phyloP scores from a whole-genome alignment of 2,888 invertebrate genomes.

The Drosophila colorata region DNA sequence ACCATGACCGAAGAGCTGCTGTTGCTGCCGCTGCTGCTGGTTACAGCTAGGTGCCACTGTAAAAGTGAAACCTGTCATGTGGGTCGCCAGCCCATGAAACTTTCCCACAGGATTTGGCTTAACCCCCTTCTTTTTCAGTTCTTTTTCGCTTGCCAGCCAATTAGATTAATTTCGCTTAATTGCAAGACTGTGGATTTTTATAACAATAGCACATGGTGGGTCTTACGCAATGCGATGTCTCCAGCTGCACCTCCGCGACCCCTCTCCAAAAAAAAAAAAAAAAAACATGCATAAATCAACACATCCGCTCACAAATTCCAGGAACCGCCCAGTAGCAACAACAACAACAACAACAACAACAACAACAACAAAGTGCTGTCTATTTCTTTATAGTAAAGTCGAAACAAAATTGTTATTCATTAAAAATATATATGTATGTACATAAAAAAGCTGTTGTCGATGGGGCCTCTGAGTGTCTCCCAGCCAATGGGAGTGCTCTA shows the following conservation, averaged over 20 bases:
- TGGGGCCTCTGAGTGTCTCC: slow-evolving; percentile 10
- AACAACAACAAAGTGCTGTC: slow-evolving; percentile 32
- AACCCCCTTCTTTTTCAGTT: slow-evolving; percentile 41
- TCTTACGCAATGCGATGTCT: slow-evolving; percentile 62
- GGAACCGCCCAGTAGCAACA: slow-evolving; percentile 68
- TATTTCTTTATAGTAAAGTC: slow-evolving; percentile 46
- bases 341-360: slow-evolving; percentile 7
- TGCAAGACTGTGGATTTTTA: slow-evolving; percentile 45
- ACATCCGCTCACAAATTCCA: slow-evolving; percentile 75
- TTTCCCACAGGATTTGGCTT: slow-evolving; percentile 70
- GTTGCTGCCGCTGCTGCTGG: background rate
- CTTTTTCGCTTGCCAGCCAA: slow-evolving; percentile 17
- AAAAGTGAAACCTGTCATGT: slow-evolving; percentile 44
- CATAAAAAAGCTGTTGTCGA: slow-evolving; percentile 11
- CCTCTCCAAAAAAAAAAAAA: slow-evolving; percentile 29
- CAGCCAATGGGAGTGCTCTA: slow-evolving; percentile 37
- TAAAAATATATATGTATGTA: slow-evolving; percentile 30
- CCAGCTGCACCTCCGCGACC: slow-evolving; percentile 5
- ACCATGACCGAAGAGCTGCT: slow-evolving; percentile 72
- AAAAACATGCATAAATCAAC: slow-evolving; percentile 74
- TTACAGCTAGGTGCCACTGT: slow-evolving; percentile 25
- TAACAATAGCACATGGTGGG: slow-evolving; percentile 41
- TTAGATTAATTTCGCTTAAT: slow-evolving; percentile 68
- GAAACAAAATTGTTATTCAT: slow-evolving; percentile 68
- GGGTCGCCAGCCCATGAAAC: slow-evolving; percentile 1